Evolutionary conservation across 2,113 vertebrate genomes (phyloP), one percentile per base, ranked within the genome.

Genomic region (Sterna hirundo): DNA sequence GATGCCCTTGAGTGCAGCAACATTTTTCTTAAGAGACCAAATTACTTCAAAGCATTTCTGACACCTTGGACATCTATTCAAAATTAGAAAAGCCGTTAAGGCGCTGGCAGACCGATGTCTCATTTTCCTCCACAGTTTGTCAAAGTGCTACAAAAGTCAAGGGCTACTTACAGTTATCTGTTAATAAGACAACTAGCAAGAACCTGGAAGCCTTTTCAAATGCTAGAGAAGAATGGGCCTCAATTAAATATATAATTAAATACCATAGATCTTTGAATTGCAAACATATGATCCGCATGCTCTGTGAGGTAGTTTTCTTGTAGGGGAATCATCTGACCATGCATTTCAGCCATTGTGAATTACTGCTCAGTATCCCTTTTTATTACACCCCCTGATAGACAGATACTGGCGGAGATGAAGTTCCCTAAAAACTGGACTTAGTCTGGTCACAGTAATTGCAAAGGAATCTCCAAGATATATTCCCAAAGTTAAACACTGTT

Each of bases 11-110:
- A 91, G 70, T 17, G 1, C 22, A 76, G 4, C 29, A 88, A 55
- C 17, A 30, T 76, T 92, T 96, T 87, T 85, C 62, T 60, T 79
- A 57, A 80, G 70, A 79, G 57, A 95, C 9, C 13, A 94, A 81
- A 95, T 91, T 91, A 90, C 30, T 76, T 95, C 88, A 94, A 57
- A 74, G 79, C 19, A 52, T 61, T 94, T 95, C 75, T 92, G 90
- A 93, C 88, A 94, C 40, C 26, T 83, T 9, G 10, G 66, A 76
- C 46, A 88, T 75, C 38, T 77, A 74, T 60, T 93, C 60, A 42
- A 75, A 94, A 92, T 79, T 75, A 86, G 32, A 89, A 75, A 97
- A 96, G 36, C 26, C 25, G 6, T 26, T 26, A 42, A 30, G 20
- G 38, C 32, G 38, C 16, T 83, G 40, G 29, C 60, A 75, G 81